These are phyloP conservation scores for Dipus sagitta DNA, from an alignment of 2,797 vertebrate genomes.

Conservation along the genomic window DNA sequence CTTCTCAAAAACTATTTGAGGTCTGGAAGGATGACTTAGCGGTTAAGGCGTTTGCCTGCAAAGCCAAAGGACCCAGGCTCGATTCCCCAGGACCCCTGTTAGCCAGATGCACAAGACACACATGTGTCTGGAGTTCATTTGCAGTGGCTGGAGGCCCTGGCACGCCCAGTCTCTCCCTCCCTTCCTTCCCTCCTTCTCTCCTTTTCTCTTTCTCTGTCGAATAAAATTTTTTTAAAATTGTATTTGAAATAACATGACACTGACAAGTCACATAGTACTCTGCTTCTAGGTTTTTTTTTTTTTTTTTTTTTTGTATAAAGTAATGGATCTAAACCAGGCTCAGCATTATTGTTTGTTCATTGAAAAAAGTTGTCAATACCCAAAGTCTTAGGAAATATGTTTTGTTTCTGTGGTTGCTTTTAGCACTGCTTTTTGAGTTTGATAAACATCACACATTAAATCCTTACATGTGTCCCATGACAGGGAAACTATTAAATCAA, in stretches of 20 bases:
- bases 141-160: too few relatives aligned
- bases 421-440: background rate
- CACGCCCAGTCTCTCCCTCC: too few relatives aligned
- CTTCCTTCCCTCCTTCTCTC: too few relatives aligned
- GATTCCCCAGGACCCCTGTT: too few relatives aligned
- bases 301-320: conserved; percentile 12
- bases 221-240: background rate
- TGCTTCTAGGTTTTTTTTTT: background rate
- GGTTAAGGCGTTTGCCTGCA: too few relatives aligned
- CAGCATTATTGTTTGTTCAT: background rate
- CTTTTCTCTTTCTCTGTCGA: too few relatives aligned
- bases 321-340: conserved; percentile 4
- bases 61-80: too few relatives aligned
- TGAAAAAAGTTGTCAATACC: background rate
- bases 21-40: too few relatives aligned
- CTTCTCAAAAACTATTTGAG: conserved; percentile 50
- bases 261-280: background rate
- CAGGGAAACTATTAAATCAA: conserved; percentile 47
- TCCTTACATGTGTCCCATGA: background rate
- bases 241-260: conserved; percentile 31
- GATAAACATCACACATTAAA: conserved; percentile 5
- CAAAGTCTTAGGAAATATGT: background rate
- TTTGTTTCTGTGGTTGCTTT: background rate
- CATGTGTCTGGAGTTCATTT: too few relatives aligned
- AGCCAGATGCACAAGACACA: too few relatives aligned